Conservation (phyloP, 2,797 vertebrate species). For the Phylloscopus collybita region DNA sequence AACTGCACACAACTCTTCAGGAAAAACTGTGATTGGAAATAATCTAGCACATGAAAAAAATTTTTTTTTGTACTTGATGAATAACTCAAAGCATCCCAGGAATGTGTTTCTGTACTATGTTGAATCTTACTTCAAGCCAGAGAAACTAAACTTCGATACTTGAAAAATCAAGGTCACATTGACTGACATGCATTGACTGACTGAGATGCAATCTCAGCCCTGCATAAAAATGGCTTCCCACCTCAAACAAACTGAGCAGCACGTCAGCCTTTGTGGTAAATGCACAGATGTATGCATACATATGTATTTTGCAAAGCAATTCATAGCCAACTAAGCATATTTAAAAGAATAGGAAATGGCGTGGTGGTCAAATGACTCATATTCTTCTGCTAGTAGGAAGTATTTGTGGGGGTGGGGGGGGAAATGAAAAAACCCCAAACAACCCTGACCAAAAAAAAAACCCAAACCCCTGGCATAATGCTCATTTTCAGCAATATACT, state of each 20-base stretch:
- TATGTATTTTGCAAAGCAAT: background rate
- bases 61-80: background rate
- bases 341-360: background rate
- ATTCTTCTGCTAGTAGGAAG: background rate
- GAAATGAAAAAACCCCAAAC: background rate
- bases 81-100: background rate
- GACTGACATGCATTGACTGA: background rate
- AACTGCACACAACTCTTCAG: background rate
- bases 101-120: background rate
- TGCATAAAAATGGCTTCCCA: background rate
- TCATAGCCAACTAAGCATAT: background rate
- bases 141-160: background rate
- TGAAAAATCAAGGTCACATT: background rate
- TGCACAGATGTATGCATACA: background rate
- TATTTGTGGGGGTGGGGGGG: accelerated
- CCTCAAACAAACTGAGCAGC: background rate
- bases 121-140: background rate
- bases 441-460: background rate
- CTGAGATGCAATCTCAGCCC: background rate
- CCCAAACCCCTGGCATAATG: background rate
- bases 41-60: background rate
- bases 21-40: background rate
- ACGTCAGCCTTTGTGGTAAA: background rate
- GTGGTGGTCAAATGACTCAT: background rate
- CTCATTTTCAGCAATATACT: conserved; percentile 43